Base-by-base conservation (phyloP, 2,888 invertebrate species). In the Anoncus sp. region DNA sequence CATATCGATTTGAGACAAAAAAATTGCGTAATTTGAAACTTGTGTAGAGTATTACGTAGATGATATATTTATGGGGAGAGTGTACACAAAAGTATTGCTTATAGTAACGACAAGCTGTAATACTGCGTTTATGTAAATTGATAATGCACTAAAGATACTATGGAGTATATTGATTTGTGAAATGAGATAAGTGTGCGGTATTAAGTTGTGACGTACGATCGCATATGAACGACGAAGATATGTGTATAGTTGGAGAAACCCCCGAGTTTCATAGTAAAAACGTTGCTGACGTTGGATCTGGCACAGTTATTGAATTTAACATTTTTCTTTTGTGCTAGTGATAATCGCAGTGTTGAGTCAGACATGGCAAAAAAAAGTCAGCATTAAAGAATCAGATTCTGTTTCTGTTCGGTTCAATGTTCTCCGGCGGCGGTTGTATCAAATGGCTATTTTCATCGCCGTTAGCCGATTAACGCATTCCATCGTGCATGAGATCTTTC, bases 401-500 rank as follows among this genome's bases (percentile, higher is more conserved):
- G 20, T 38, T 57, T 57, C 38, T 20, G 57, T 38, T 57, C 14
- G 38, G 16, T 53, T 66, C 35, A 14, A 65, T 65, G 20, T 65
- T 55, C 20, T 22, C 20, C 20, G 31, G 38, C 3, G 31, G 3
- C 9, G 38, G 10, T 10, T 18, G 40, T 4, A 27, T 9, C 12
- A 31, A 45, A 24, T 55, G 31, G 14, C 10, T 55, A 55, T 63
- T 55, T 31, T 20, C 31, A 57, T 38, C 38, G 57, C 75, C 79
- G 79, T 79, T 79, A 79, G 40, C 53, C 79, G 69, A 75, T 75
- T 75, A 79, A 62, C 67, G 67, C 45, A 74, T 79, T 62, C 63
- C 66, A 67, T 67, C 63, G 43, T 73, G 55, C 72, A 62, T 67
- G 35, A 74, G 31, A 67, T 47, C 9, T 67, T 45, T 40, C 40